Conservation (phyloP, 1,140 invertebrate genomes). For the Himalopsyche phryganea region DNA sequence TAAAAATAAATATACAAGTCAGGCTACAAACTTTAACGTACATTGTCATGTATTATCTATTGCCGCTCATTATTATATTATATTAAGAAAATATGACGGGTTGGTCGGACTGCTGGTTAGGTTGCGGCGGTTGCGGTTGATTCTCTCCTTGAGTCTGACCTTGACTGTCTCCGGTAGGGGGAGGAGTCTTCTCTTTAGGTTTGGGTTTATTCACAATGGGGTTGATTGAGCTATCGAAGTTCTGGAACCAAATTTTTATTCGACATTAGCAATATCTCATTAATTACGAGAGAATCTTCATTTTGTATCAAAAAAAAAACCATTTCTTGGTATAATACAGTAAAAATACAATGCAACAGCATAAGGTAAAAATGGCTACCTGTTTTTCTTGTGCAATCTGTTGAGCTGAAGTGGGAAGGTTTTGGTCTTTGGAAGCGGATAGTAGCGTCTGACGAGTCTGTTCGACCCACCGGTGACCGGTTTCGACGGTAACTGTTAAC, state of each 20-base stretch:
- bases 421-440: conserved; percentile 58
- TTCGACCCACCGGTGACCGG: conserved; percentile 72
- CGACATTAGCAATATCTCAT: too few relatives aligned
- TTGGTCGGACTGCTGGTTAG: conserved; percentile 14
- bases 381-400: conserved; percentile 73
- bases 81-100: too few relatives aligned
- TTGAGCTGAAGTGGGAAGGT: conserved; percentile 70
- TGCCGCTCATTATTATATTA: too few relatives aligned
- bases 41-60: too few relatives aligned
- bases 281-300: too few relatives aligned
- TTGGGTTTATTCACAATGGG: conserved; percentile 83
- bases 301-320: too few relatives aligned
- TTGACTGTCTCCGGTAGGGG: conserved; percentile 41
- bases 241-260: conserved; percentile 51
- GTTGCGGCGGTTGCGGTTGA: conserved; percentile 1
- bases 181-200: conserved; percentile 65
- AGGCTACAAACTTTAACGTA: too few relatives aligned
- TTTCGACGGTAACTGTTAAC: conserved; percentile 55
- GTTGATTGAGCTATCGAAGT: conserved; percentile 65
- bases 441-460: conserved; percentile 60
- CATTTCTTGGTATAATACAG: too few relatives aligned
- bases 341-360: too few relatives aligned
- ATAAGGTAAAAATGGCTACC: conserved; percentile 49
- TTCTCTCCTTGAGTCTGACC: conserved; percentile 35
- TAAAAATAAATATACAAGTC: too few relatives aligned